Base-by-base conservation (phyloP, 2,797 vertebrate genomes). In the Gallinago nigripennis region DNA sequence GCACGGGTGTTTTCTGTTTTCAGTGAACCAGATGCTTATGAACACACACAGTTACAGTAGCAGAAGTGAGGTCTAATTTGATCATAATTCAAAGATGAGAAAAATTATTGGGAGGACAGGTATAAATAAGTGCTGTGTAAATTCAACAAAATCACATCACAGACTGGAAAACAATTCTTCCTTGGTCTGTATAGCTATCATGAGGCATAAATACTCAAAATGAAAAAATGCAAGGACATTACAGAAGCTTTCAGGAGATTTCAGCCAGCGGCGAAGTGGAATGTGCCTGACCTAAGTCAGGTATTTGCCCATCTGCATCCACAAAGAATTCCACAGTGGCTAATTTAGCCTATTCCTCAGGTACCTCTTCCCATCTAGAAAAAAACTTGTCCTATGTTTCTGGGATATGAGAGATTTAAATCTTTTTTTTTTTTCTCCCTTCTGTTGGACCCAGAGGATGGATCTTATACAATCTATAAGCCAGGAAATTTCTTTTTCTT, bases 1-100 rank as follows among this genome's bases (percentile, higher is more conserved):
- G 7, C 23, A 71, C 45, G 87, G 56, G 61, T 94, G 72, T 88
- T 91, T 90, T 64, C 33, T 92, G 48, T 86, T 91, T 68, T 71
- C 54, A 37, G 53, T 48, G 63, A 86, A 50, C 31, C 56, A 81
- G 37, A 41, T 90, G 72, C 27, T 81, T 68, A 51, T 65, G 24
- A 82, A 69, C 73, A 57, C 18, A n/a, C 39, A 60, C 4, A 72
- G 37, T 37, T 75, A 68, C 71, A 5, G 33, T 3, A 81, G 37
- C 50, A 86, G 37, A 90, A 88, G 16, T 45, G 50, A 90, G 51
- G 28, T 64, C 53, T 75, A 18, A 53, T 69, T 69, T 72, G 30
- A 79, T 58, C 46, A 43, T 83, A 81, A 90, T 88, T 88, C 1
- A 0, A 88, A 82, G 28, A 90, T 41, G 11, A 86, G 63, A 81